phyloP scores from a whole-genome alignment of 2,797 vertebrate species.

The Craterocephalus amniculus region DNA sequence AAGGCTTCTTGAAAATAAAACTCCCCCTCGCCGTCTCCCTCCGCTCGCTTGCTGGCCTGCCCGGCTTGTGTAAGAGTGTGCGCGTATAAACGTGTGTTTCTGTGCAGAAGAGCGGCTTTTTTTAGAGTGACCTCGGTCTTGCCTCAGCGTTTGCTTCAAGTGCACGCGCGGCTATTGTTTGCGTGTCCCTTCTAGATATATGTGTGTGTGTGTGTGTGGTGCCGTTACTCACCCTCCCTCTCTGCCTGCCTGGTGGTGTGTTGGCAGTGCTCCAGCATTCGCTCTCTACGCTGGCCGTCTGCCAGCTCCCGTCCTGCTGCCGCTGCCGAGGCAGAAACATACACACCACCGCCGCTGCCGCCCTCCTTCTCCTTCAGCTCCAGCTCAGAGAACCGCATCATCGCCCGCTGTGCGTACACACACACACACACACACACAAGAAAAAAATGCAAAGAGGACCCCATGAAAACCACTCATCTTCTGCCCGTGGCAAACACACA shows the following conservation, averaged over 20 bases:
- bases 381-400: slow-evolving; percentile 99
- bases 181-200: slow-evolving; percentile 43
- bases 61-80: slow-evolving; percentile 55
- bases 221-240: slow-evolving; percentile 82
- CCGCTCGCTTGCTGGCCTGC: slow-evolving; percentile 32
- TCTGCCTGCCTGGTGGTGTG: slow-evolving; percentile 80
- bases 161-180: slow-evolving; percentile 64
- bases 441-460: slow-evolving; percentile 73
- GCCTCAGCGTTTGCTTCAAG: slow-evolving; percentile 72
- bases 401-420: slow-evolving; percentile 94
- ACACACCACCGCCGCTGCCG: slow-evolving; percentile 78
- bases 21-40: slow-evolving; percentile 61
- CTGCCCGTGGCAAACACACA: slow-evolving; percentile 51
- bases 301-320: slow-evolving; percentile 87
- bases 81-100: slow-evolving; percentile 6
- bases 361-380: slow-evolving; percentile 99
- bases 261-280: slow-evolving; percentile 81
- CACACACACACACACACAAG: slow-evolving; percentile 74
- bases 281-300: slow-evolving; percentile 82
- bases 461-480: slow-evolving; percentile 79
- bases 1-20: slow-evolving; percentile 80
- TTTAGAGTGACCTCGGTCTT: slow-evolving; percentile 72
- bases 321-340: slow-evolving; percentile 77
- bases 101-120: slow-evolving; percentile 56
- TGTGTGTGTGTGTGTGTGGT: slow-evolving; percentile 29